Base-by-base conservation (phyloP, 1,140 invertebrate genomes). In the Lycorma delicatula region DNA sequence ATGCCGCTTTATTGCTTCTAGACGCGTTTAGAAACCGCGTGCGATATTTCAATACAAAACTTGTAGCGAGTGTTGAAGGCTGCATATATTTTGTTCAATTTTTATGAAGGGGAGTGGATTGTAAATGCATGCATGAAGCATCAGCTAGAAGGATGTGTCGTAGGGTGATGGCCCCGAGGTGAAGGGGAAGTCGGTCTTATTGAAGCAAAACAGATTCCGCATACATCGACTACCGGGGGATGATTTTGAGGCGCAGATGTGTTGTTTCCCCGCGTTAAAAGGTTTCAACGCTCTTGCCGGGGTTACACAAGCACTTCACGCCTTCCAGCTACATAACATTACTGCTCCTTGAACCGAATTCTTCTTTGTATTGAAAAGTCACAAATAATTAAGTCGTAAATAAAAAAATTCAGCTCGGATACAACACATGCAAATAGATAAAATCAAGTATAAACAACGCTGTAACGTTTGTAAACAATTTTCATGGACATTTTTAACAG, bases 81-180 rank as follows among this genome's bases (percentile, higher is more conserved):
- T 22, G 41, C 41, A 44, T 44, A 44, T 20, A 44, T 44, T 44
- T 20, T 44, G 41, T 44, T 16, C 41, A 44, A 44, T 44, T 44
- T 44, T 44, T 44, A 44, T 44, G 41, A 44, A 44, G 41, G 41
- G 41, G 41, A 44, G 41, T 20, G 41, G 41, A 44, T 44, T 44
- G 41, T 22, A 22, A 22, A 44, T 44, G 41, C 41, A 44, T 44
- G 41, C 41, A 44, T 44, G 41, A 44, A 22, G 41, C n/a, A 22
- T 11, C 16, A 44, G 41, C 16, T 22, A 44, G 18, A 22, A 2
- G 38, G 38, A n/a, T n/a, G n/a, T n/a, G n/a, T n/a, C n/a, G n/a
- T n/a, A n/a, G n/a, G n/a, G n/a, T n/a, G n/a, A n/a, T n/a, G n/a
- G n/a, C n/a, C n/a, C n/a, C n/a, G n/a, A n/a, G n/a, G n/a, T n/a